These are phyloP conservation scores for Plestiodon gilberti DNA, from an alignment of 2,113 vertebrate species.

Conservation along the genomic window DNA sequence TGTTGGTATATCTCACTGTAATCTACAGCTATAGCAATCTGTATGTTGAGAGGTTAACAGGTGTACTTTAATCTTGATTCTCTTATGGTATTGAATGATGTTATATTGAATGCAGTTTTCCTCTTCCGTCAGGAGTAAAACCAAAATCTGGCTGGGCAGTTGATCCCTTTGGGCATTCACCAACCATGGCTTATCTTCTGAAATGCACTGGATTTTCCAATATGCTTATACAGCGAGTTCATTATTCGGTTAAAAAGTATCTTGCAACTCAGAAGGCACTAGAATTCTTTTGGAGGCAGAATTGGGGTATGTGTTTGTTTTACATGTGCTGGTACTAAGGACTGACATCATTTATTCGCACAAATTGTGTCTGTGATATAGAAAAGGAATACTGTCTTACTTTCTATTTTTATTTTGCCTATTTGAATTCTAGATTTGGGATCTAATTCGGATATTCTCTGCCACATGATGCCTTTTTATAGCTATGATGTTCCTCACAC, in stretches of 20 bases:
- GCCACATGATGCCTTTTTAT: slow-evolving; percentile 99
- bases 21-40: too few relatives aligned
- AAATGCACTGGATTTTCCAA: slow-evolving; percentile 86
- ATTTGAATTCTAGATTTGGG: slow-evolving; percentile 80
- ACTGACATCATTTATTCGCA: not conserved
- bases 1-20: too few relatives aligned
- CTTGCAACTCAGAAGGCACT: slow-evolving; percentile 82
- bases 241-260: slow-evolving; percentile 92
- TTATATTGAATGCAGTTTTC: not conserved
- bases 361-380: not conserved
- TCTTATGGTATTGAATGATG: not conserved
- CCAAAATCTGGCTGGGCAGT: slow-evolving; percentile 87
- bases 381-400: not conserved
- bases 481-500: slow-evolving; percentile 96
- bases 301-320: slow-evolving; percentile 84
- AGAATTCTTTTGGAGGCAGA: slow-evolving; percentile 95
- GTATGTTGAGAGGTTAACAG: not conserved
- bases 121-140: slow-evolving; percentile 82
- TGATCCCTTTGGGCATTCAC: slow-evolving; percentile 92
- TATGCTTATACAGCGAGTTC: slow-evolving; percentile 92
- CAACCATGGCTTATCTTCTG: slow-evolving; percentile 92
- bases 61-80: not conserved
- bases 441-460: slow-evolving; percentile 88
- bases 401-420: slow-evolving; percentile 18
- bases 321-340: not conserved